Base-by-base conservation (phyloP, 1,140 invertebrate species). In the Prorops nasuta region DNA sequence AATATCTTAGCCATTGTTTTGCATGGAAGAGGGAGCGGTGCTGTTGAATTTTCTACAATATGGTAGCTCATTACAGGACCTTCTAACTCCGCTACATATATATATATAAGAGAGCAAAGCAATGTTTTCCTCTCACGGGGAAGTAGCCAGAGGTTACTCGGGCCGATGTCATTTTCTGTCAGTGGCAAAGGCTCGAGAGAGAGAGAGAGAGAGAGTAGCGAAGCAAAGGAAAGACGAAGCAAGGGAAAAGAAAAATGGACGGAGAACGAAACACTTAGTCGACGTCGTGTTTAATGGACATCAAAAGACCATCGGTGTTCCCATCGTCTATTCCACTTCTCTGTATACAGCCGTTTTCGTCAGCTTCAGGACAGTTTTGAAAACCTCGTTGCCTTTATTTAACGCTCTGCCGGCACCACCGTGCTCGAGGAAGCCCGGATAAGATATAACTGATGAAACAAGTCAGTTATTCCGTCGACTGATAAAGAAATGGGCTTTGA, bases 391-490 rank as follows among this genome's bases (percentile, higher is more conserved):
- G 7, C 36, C 10, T 48, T 59, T 60, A 51, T 63, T 66, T 61
- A 67, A 64, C 44, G 48, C 51, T 62, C 56, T 60, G 54, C 51
- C 44, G 31, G 16, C 19, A n/a, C n/a, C 49, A 49, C 34, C n/a
- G n/a, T n/a, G n/a, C n/a, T n/a, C 38, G 35, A 41, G 54, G 59
- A 64, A 55, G 46, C 55, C 56, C 34, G 49, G 51, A 63, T 45
- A 43, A 60, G 58, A n/a, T n/a, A 66, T 69, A 68, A 59, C 51
- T 35, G 52, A 56, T 62, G 53, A 66, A 66, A 64, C 54, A 63
- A 55, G 36, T 46, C 49, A 40, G 22, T 44, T n/a, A n/a, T n/a
- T n/a, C n/a, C n/a, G n/a, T n/a, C n/a, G n/a, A n/a, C n/a, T n/a
- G n/a, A n/a, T n/a, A n/a, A n/a, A n/a, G n/a, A n/a, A n/a, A n/a